Conservation (phyloP, 1,140 invertebrate species). For the Drosophila nebulosa region DNA sequence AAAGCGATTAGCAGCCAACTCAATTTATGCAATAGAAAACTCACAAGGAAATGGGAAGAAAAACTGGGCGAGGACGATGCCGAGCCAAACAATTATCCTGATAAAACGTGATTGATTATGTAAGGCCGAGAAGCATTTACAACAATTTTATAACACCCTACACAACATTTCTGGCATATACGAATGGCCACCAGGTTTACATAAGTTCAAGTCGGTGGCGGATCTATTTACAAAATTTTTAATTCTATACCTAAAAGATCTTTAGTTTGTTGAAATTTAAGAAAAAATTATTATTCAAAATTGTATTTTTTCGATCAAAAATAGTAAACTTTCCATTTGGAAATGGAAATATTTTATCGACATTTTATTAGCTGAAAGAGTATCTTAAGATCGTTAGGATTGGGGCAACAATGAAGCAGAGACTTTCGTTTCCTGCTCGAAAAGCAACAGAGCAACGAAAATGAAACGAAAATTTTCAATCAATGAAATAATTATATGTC, state of each 20-base stretch:
- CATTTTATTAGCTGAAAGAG: no score
- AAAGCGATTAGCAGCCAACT: constrained; percentile 14
- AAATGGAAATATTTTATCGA: no score
- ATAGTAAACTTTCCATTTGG: no score
- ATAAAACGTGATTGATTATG: constrained; percentile 52
- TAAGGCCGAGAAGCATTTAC: not conserved
- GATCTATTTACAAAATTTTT: no score
- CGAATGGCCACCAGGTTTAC: not conserved
- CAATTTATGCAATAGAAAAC: constrained; percentile 32
- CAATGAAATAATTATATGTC: constrained; percentile 50
- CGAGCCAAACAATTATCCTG: constrained; percentile 39
- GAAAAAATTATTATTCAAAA: no score
- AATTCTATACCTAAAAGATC: no score
- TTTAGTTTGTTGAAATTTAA: no score
- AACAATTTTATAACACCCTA: not conserved
- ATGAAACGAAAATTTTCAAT: constrained; percentile 28
- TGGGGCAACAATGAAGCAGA: not conserved
- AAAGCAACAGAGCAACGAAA: not conserved
- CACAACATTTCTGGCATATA: not conserved
- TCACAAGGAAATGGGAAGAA: not conserved
- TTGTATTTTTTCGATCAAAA: no score
- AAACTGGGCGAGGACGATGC: not conserved
- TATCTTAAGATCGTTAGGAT: not conserved
- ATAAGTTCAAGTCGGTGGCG: no score
- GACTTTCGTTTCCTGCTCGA: constrained; percentile 9